Base-by-base conservation (phyloP, 1,140 invertebrate genomes). In the Philopotamus ludificatus region DNA sequence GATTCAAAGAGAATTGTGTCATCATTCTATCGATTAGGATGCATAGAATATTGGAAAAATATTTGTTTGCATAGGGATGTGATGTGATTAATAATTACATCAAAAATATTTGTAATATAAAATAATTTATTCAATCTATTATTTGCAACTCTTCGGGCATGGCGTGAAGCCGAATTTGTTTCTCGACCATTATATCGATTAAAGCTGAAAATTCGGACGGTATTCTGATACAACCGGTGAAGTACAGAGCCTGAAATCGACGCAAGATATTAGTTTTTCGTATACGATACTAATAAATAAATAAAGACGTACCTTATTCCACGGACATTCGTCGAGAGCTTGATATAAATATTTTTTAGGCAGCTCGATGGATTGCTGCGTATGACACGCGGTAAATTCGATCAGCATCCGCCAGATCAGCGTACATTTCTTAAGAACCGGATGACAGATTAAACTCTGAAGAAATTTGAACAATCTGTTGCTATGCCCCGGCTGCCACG, bases 131-230 rank as follows among this genome's bases (percentile, higher is more conserved):
- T n/a, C n/a, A n/a, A 45, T 59, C 61, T 1, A 70, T 42, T 9
- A 55, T 57, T 26, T 67, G 57, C 21, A 89, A 76, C 73, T 90
- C 88, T 73, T 89, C 87, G 1, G 86, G 85, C 3, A 87, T 83
- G 0, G 88, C 84, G 71, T 88, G 88, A 39, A 89, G 78, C 64
- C 87, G 74, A 4, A 90, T 72, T 72, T 88, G 84, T 74, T 89
- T 90, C 71, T 89, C 87, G 3, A 84, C 82, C 60, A 90, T 82
- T 0, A 90, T 74, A 73, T 89, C 88, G 72, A 89, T 86, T 62
- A 90, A 80, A 73, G 87, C 83, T 0, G 81, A 75, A 42, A 82
- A 69, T 61, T 84, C 80, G 53, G 80, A 77, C 3, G 82, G 82
- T 20, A 83, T 76, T 66, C 76, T 77, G 20, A 76, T 76, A 3